These are phyloP conservation scores for Semnornis frantzii DNA, from an alignment of 2,113 vertebrate species.

Conservation along the genomic window DNA sequence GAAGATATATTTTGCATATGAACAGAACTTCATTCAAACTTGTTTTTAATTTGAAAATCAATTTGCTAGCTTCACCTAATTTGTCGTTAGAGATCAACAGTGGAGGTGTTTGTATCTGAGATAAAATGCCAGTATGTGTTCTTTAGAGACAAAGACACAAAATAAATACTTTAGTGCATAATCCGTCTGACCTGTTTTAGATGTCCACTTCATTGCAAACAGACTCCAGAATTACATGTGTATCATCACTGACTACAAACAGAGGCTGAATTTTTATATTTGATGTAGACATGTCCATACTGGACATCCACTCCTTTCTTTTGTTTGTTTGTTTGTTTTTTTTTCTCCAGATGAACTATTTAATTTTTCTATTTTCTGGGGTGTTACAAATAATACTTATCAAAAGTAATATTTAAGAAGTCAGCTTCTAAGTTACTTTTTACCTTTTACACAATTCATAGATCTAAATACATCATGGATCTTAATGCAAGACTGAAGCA, in stretches of 20 bases:
- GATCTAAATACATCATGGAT: conserved; percentile 1
- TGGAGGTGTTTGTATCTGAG: not conserved
- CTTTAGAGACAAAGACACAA: not conserved
- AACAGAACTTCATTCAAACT: not conserved
- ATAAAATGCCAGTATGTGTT: not conserved
- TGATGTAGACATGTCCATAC: not conserved
- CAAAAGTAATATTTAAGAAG: not conserved
- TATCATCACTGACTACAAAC: not conserved
- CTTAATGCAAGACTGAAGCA: not conserved
- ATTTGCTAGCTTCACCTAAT: not conserved
- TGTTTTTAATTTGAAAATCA: not conserved
- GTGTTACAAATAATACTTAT: not conserved
- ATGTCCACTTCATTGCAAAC: not conserved
- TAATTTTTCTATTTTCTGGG: not conserved
- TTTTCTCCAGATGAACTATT: not conserved
- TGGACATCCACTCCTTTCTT: too few relatives aligned
- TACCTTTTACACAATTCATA: not conserved
- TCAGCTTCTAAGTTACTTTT: not conserved
- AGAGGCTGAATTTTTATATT: not conserved
- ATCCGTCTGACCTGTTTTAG: not conserved
- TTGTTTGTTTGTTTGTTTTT: too few relatives aligned
- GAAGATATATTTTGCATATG: not conserved
- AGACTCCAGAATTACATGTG: not conserved
- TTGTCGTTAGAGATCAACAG: not conserved
- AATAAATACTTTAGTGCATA: not conserved